phyloP scores from a whole-genome alignment of 1,140 invertebrate species.

The Orius laevigatus region DNA sequence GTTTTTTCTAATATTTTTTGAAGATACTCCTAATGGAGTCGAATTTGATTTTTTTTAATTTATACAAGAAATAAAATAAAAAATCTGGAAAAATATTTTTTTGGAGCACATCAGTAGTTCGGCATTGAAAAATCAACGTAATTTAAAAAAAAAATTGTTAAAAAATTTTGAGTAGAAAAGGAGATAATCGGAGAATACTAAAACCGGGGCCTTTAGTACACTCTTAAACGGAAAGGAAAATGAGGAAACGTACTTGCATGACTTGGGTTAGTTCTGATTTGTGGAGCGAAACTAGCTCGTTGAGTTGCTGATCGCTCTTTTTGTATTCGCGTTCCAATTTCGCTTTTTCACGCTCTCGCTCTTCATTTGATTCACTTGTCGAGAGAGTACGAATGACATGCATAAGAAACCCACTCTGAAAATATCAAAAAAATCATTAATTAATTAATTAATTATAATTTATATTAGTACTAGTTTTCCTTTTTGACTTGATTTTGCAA shows the following conservation, averaged over 20 bases:
- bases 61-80: too few species aligned
- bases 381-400: conserved; percentile 81
- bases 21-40: too few species aligned
- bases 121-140: too few species aligned
- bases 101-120: too few species aligned
- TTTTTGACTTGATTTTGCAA: not conserved
- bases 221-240: too few species aligned
- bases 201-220: too few species aligned
- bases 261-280: conserved; percentile 77
- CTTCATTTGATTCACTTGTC: conserved; percentile 84
- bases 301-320: conserved; percentile 71
- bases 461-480: conserved; percentile 1
- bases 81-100: too few species aligned
- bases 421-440: conserved; percentile 23
- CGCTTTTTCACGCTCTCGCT: conserved; percentile 82
- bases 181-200: too few species aligned
- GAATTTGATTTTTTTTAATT: too few species aligned
- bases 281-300: conserved; percentile 74
- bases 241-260: conserved; percentile 40
- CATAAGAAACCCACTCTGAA: conserved; percentile 76
- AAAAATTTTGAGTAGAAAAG: too few species aligned
- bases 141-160: too few species aligned
- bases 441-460: conserved; percentile 3
- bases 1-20: too few species aligned
- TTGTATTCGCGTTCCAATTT: conserved; percentile 88